phyloP scores from a whole-genome alignment of 2,113 vertebrate genomes.

The Pteronura brasiliensis region DNA sequence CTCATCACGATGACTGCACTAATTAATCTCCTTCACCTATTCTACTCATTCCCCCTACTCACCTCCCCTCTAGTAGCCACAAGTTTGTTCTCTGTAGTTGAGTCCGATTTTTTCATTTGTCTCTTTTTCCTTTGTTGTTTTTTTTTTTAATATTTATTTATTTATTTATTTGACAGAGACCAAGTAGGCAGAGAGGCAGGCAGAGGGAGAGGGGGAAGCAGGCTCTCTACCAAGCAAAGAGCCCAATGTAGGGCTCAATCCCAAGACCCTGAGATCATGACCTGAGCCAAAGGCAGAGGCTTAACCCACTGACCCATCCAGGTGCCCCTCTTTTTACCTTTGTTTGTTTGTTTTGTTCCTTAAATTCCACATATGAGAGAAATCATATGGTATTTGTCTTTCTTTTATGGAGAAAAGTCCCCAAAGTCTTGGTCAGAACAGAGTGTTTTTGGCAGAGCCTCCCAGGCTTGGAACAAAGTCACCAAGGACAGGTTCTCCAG shows the following conservation, averaged over 20 bases:
- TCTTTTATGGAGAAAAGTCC: neutral
- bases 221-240: too few relatives aligned
- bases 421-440: neutral
- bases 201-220: too few relatives aligned
- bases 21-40: neutral
- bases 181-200: too few relatives aligned
- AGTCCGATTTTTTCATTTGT: neutral
- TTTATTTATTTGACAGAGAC: too few relatives aligned
- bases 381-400: neutral
- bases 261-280: too few relatives aligned
- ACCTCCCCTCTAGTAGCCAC: neutral
- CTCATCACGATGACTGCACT: neutral
- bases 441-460: neutral
- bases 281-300: too few relatives aligned
- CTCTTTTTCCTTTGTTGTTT: neutral
- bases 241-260: too few relatives aligned
- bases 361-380: neutral
- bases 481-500: neutral
- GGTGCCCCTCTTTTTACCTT: neutral
- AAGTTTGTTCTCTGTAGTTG: neutral
- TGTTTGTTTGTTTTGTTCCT: neutral
- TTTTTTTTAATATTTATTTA: too few relatives aligned
- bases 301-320: too few relatives aligned
- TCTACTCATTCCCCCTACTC: neutral
- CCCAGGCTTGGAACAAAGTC: neutral